Base-by-base conservation (phyloP, 1,140 invertebrate species). In the Idris sp. region DNA sequence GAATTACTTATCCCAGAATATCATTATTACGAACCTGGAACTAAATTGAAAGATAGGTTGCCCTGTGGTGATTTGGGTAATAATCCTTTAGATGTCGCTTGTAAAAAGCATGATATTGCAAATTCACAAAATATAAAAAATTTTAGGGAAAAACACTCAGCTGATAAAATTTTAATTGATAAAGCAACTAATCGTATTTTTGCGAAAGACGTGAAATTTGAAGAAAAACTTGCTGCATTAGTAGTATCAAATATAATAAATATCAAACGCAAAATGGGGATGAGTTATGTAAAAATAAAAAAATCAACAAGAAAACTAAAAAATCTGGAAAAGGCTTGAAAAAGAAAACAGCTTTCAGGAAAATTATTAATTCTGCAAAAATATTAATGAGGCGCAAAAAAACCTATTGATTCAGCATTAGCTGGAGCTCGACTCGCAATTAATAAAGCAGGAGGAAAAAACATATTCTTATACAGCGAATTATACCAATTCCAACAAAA, bases 1-100 rank as follows among this genome's bases (percentile, higher is more conserved):
- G 87, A 89, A 78, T 15, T 88, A 31, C 83, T 89, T 77, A 44
- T 88, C 14, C 85, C 86, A 2, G 83, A 83, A n/a, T 89, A 87
- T 82, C 72, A 83, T 25, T 89, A 79, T 67, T 88, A 86, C 49
- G 86, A 85, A 4, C 85, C 86, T 11, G 85, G 86, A 8, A 89
- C 86, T 8, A 86, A 84, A 74, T 54, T 88, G 51, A 13, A 67
- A 16, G 76, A 84, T 84, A 78, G 85, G 43, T 74, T 88, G 69
- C 46, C 31, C 16, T 73, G 83, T 68, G 85, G 83, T 14, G 84
- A 88, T 14, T 16, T 26, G 19, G 83, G 84, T 25, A 79, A 89
- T 16, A 89, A 89, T 80, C 44, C 35, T 25, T 68, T 89, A 19
- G 88, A 89, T 75, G n/a, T 69, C 41, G 77, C 82, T 8, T 88